Base-by-base conservation (phyloP, 2,113 vertebrate species). In the Lonchura striata region DNA sequence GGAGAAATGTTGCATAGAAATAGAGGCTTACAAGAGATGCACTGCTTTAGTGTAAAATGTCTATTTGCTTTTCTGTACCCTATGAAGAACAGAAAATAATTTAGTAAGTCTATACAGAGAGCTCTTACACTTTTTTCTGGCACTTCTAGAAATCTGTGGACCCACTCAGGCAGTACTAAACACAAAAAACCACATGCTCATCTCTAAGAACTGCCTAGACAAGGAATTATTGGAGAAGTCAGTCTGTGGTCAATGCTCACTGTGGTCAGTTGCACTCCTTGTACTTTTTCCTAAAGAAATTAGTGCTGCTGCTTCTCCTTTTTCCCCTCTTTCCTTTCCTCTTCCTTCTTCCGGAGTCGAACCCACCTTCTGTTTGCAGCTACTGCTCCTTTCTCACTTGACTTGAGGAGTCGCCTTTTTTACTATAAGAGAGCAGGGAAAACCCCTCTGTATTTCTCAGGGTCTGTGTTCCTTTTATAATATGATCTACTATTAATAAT, bases 401-500 rank as follows among this genome's bases (percentile, higher is more conserved):
- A 65, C 13, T 88, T 79, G 75, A 52, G 53, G 37, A 59, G 13
- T 50, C 4, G 6, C 15, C 22, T 68, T 93, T 87, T 87, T 66
- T 49, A 21, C n/a, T 71, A 41, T 16, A n/a, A 84, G 52, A 33
- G 37, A 88, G 63, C 10, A 23, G 46, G 65, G 65, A 84, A 85
- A 71, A 77, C 20, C 13, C 60, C 71, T 44, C 30, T 69, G 14
- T 57, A 61, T 61, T 83, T 94, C 50, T 70, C 47, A 46, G 54
- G 23, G 19, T 39, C 57, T 60, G 4, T 13, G 6, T 44, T 95
- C 22, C 54, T n/a, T 72, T 96, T 92, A n/a, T 71, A 93, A 77
- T 54, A 80, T 44, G 28, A 46, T 83, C 64, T 84, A 25, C 53
- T 79, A 92, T 96, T 94, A 96, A 96, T 96, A 95, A 96, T 88